These are phyloP conservation scores for Novumbra hubbsi DNA, from an alignment of 2,797 vertebrate genomes.

Conservation along the genomic window DNA sequence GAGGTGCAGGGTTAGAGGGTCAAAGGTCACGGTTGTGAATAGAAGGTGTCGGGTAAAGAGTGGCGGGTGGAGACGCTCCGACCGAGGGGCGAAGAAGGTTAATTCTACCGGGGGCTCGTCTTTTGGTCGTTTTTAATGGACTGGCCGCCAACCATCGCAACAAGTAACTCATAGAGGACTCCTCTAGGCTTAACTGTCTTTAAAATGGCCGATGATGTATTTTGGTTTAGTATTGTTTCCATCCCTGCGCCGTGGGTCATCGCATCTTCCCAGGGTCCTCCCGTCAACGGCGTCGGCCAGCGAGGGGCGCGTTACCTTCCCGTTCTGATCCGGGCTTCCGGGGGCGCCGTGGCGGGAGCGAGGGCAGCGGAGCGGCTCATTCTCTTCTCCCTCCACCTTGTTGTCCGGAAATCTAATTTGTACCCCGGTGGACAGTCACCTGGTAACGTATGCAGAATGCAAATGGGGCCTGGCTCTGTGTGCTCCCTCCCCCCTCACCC, in stretches of 20 bases:
- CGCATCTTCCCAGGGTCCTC: neutral
- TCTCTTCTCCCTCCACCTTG: conserved; percentile 84
- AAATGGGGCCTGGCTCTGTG: conserved; percentile 94
- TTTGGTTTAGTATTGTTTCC: neutral
- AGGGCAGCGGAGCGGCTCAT: conserved; percentile 65
- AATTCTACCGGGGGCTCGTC: conserved; percentile 17
- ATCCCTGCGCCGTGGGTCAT: conserved; percentile 9
- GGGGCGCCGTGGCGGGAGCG: conserved; percentile 33
- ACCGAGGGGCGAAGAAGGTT: neutral
- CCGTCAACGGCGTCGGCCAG: neutral
- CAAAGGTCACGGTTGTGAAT: neutral
- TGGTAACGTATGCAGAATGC: conserved; percentile 96
- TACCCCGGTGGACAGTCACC: conserved; percentile 87
- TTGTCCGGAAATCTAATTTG: conserved; percentile 99
- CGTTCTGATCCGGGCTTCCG: conserved; percentile 61
- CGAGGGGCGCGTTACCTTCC: neutral
- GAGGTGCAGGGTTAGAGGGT: conserved; percentile 13
- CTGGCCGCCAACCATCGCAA: conserved; percentile 25
- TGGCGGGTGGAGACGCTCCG: neutral
- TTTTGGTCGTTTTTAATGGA: conserved; percentile 40
- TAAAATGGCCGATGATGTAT: conserved; percentile 6
- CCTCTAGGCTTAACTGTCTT: conserved; percentile 8
- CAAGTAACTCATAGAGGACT: neutral
- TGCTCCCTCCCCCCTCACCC: conserved; percentile 26
- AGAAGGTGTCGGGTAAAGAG: neutral